These are phyloP conservation scores for Eptatretus burgeri DNA, from an alignment of 2,113 vertebrate genomes.

Conservation along the genomic window DNA sequence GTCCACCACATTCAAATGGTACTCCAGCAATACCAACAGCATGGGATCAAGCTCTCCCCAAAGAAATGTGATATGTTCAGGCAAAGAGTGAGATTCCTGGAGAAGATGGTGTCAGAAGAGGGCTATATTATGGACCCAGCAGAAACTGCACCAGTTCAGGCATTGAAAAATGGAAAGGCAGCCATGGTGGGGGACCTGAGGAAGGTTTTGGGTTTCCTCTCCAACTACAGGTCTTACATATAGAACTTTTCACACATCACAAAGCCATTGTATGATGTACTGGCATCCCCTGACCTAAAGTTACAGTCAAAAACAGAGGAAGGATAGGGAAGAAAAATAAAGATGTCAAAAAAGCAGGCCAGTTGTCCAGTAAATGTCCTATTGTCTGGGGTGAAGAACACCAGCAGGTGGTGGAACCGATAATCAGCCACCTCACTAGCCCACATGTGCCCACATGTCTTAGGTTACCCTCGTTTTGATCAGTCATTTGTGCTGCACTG, in stretches of 20 bases:
- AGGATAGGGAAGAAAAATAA: too few species aligned
- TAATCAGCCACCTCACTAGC: neutral
- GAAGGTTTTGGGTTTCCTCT: constrained; percentile 7
- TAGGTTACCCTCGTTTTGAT: neutral
- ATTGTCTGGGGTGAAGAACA: constrained; percentile 9
- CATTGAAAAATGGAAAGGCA: neutral
- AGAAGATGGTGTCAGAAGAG: constrained; percentile 8
- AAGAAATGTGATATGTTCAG: constrained; percentile 12
- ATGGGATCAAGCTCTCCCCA: constrained; percentile 11
- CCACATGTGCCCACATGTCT: constrained; percentile 10
- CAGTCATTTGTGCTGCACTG: constrained; percentile 4
- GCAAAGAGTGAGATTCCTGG: constrained; percentile 9
- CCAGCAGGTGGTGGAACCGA: neutral
- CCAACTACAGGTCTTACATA: constrained; percentile 9
- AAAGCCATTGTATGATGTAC: constrained; percentile 11
- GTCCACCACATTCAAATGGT: constrained; percentile 8
- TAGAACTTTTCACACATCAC: constrained; percentile 8
- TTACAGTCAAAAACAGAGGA: too few species aligned
- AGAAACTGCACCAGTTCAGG: constrained; percentile 1
- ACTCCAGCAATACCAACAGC: constrained; percentile 8
- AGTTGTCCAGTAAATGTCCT: constrained; percentile 7
- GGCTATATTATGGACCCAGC: constrained; percentile 9
- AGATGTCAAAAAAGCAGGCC: constrained; percentile 6
- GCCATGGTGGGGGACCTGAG: neutral
- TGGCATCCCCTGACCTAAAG: neutral